Base-by-base conservation (phyloP, 37 sponge, comb jelly and placozoan species). In the Haliclona indistincta region DNA sequence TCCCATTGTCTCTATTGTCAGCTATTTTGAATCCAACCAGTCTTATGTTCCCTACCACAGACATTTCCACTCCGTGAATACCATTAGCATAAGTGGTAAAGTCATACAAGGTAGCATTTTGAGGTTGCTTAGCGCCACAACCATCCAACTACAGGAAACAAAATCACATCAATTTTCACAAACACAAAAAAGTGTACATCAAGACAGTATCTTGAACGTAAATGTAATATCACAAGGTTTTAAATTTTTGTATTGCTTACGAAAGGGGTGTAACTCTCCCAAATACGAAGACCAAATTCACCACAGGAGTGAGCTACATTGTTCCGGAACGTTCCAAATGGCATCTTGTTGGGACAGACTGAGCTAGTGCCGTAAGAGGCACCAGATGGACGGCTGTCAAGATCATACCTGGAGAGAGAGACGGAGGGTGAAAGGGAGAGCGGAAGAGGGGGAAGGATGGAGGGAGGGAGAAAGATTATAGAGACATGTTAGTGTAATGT, bases 231-330 rank as follows among this genome's bases (percentile, higher is more conserved):
- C 58, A 56, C 7, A 56, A 25, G 29, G 29, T 30, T 29, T 25
- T 29, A 56, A 25, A 56, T 29, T 30, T 29, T 30, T 29, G 8
- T 44, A 3, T 8, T 38, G 26, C 75, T 72, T 44, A 81, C 92
- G 76, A 60, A 81, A 10, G 92, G 94, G 0, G 25, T 42, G 52
- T 93, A 94, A 1, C 71, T 76, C 71, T 94, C 91, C 90, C 90
- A 94, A 40, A 94, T 94, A 19, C 95, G 75, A 32, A 94, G 49
- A 13, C 95, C 95, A 89, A 90, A 94, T 68, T 90, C 90, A 49
- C 80, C 76, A 41, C 85, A 88, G 22, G 91, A 80, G 66, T 94
- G 95, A 34, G 95, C 95, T 11, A 78, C 71, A 51, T 94, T 94
- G 65, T 94, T 74, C 28, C 19, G 30, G 44, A 94, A 94, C 34